Base-by-base conservation (phyloP, 2,113 vertebrate species). In the Poeciliopsis occidentalis region DNA sequence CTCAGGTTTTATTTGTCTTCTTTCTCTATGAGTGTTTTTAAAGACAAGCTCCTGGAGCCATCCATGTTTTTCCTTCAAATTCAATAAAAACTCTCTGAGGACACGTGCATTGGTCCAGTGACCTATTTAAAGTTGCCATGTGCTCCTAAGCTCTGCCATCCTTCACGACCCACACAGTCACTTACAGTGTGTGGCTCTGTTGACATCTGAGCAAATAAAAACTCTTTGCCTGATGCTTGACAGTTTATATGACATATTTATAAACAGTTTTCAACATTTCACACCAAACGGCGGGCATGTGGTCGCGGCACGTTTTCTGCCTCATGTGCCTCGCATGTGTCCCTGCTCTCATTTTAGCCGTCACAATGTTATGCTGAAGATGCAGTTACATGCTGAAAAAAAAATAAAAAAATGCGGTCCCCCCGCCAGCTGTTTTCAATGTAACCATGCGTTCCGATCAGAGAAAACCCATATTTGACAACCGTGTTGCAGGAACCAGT, bases 61-160 rank as follows among this genome's bases (percentile, higher is more conserved):
- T 80, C 78, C 34, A 10, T 89, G 88, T 89, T 92, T 94, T 91
- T 82, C 82, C 87, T 91, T 88, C 79, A 86, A 81, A 92, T 93
- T 92, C 71, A 87, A 92, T 92, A 70, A 88, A 83, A 85, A 80
- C 83, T 87, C 73, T 79, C 65, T 64, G 54, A 78, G 70, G 67
- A 90, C 94, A 95, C 88, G 87, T 94, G 94, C 90, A 83, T 73
- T 89, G 89, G 91, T 91, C 93, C 85, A 89, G 87, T 90, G 92
- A 92, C 90, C 91, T 87, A 92, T 90, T 94, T 90, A 91, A 90
- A 90, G 66, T 69, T 24, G 79, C 81, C 92, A 87, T 88, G 90
- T 92, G 91, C 75, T 88, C 51, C 78, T 3, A 24, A 44, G 72
- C 69, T 68, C 78, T 37, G 72, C 85, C 85, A 84, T 86, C 87